Percentiles rank a stretch among this genome's conserved stretches.
Evolutionary conservation across 2,888 invertebrate species (phyloP).

Genomic region (Dioctria rufipes): DNA sequence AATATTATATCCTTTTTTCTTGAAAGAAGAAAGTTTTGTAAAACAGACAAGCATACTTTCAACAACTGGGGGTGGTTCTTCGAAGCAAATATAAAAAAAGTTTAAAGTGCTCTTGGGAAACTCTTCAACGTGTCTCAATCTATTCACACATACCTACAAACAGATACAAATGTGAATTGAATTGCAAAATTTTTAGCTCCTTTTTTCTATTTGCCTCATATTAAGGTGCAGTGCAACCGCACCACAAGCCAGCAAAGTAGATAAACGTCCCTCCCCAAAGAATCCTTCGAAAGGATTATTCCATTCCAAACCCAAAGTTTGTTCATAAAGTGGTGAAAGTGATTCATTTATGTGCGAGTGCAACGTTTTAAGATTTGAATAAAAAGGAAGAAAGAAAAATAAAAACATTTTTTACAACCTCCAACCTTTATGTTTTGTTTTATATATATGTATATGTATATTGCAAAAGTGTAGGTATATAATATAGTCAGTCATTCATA

Average conservation of each 20-base stretch:
- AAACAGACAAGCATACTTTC: constrained; percentile 27
- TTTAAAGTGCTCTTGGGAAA: constrained; percentile 34
- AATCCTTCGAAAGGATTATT: neutral
- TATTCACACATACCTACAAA: constrained; percentile 1
- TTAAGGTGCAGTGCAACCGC: neutral
- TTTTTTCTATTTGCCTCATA: neutral
- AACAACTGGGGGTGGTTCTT: neutral
- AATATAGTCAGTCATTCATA: too few relatives aligned
- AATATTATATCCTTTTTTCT: neutral
- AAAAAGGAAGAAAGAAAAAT: too few relatives aligned
- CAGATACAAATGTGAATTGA: constrained; percentile 28
- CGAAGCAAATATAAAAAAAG: constrained; percentile 3
- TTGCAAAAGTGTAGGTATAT: too few relatives aligned
- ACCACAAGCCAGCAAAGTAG: neutral
- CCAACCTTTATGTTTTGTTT: too few relatives aligned
- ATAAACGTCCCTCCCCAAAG: constrained; percentile 2
- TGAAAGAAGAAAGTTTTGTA: neutral
- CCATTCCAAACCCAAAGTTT: neutral
- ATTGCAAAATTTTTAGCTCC: constrained; percentile 16
- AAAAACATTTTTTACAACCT: neutral
- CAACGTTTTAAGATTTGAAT: neutral
- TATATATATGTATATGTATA: too few relatives aligned
- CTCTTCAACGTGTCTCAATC: constrained; percentile 9
- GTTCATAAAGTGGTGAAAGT: constrained; percentile 10
- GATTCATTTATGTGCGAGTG: constrained; percentile 22